phyloP scores from a whole-genome alignment of 2,113 vertebrate species.

The Cisticola juncidis region DNA sequence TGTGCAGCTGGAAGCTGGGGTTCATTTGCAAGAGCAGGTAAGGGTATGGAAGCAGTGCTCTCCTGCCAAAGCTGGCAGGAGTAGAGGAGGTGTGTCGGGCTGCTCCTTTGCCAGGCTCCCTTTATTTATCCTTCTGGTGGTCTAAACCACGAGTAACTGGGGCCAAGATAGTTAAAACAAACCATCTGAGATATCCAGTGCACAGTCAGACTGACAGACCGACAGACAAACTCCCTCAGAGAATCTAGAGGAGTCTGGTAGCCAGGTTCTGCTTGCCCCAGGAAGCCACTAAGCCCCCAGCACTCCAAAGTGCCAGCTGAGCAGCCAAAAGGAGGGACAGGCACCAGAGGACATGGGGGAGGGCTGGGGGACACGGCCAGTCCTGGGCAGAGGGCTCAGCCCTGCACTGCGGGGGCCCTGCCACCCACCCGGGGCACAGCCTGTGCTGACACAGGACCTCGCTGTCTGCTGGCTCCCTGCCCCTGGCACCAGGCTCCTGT shows the following conservation, averaged over 20 bases:
- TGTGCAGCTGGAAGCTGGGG: neutral
- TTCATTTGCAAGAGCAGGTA: neutral
- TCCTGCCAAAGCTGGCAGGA: neutral
- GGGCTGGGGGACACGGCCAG: neutral
- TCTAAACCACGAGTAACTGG: neutral
- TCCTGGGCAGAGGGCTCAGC: neutral
- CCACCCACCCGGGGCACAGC: neutral
- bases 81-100: neutral
- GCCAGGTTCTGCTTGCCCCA: neutral
- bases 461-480: neutral
- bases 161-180: fast-evolving
- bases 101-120: neutral
- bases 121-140: neutral
- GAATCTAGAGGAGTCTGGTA: neutral
- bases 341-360: fast-evolving
- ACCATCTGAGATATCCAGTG: neutral
- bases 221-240: neutral
- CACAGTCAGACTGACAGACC: neutral
- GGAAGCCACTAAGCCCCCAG: neutral
- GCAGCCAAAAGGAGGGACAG: neutral
- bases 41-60: neutral
- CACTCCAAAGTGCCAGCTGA: neutral
- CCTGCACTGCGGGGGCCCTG: fast-evolving
- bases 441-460: neutral
- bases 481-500: neutral